Evolutionary conservation across 2,113 vertebrate genomes (phyloP).

Genomic region (Mastomys natalensis): DNA sequence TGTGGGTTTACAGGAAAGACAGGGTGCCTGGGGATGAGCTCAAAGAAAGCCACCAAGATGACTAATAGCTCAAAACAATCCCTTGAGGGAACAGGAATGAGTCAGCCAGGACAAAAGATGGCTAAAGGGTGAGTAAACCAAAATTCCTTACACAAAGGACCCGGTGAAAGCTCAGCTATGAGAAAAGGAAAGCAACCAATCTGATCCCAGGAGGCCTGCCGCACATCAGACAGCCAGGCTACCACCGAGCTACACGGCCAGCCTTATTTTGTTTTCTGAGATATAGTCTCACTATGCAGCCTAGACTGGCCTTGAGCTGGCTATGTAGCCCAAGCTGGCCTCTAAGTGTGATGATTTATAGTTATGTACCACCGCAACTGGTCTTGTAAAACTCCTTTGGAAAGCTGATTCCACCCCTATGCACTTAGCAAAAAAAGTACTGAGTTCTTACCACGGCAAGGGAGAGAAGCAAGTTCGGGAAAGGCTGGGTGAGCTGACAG

Average conservation of each 20-base stretch:
- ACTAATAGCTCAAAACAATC: conserved; percentile 27
- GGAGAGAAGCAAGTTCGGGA: neutral
- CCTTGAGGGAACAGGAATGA: conserved; percentile 7
- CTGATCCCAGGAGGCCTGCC: neutral
- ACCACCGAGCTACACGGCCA: neutral
- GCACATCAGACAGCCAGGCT: neutral
- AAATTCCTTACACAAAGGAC: neutral
- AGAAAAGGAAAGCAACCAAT: neutral
- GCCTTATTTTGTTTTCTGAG: neutral
- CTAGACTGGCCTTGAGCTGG: neutral
- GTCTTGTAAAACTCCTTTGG: too few relatives aligned
- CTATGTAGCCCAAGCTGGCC: neutral
- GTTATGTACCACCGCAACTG: too few relatives aligned
- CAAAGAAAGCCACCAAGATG: conserved; percentile 35
- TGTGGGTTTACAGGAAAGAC: neutral
- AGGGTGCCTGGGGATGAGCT: neutral
- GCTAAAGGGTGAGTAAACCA: neutral
- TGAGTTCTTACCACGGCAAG: neutral
- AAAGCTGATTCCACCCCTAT: neutral
- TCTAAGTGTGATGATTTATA: neutral
- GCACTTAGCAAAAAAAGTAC: neutral
- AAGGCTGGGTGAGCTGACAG: neutral
- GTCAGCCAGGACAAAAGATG: conserved; percentile 34
- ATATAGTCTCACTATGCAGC: neutral
- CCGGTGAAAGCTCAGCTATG: too few relatives aligned